Conservation (phyloP, 2,888 invertebrate genomes). For the Anarsia innoxiella region DNA sequence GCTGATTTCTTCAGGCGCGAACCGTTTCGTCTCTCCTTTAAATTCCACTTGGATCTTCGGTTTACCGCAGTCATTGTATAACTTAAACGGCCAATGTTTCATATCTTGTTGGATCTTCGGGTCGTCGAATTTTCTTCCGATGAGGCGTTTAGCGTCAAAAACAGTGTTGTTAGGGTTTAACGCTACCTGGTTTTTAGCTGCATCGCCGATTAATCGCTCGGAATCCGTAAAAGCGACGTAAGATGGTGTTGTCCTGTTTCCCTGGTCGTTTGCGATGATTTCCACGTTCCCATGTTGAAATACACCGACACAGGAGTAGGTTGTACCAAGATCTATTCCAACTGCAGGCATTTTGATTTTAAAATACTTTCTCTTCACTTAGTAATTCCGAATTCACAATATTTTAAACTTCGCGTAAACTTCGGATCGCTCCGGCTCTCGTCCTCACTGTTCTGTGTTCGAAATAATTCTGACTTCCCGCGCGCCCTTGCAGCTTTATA, state of each 20-base stretch:
- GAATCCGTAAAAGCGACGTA: constrained; percentile 84
- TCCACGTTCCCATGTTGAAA: constrained; percentile 81
- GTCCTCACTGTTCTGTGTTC: constrained; percentile 45
- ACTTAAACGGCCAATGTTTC: constrained; percentile 89
- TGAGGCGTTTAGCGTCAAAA: constrained; percentile 85
- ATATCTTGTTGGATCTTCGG: constrained; percentile 84
- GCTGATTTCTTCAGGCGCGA: constrained; percentile 82
- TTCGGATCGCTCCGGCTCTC: constrained; percentile 30
- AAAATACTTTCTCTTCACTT: constrained; percentile 12
- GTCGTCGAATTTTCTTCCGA: constrained; percentile 85
- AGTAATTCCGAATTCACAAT: too few species aligned
- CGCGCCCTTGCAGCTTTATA: constrained; percentile 36
- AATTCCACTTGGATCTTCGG: constrained; percentile 81
- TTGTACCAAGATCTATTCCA: constrained; percentile 74
- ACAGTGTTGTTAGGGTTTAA: constrained; percentile 84
- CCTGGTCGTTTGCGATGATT: constrained; percentile 81
- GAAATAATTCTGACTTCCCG: constrained; percentile 50
- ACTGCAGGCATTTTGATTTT: constrained; percentile 63
- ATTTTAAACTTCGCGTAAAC: constrained; percentile 15
- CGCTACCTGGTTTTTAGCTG: constrained; percentile 82
- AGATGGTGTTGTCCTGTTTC: constrained; percentile 83
- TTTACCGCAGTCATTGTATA: constrained; percentile 78
- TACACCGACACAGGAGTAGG: constrained; percentile 74
- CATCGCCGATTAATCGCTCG: constrained; percentile 81
- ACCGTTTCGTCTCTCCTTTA: constrained; percentile 78